Evolutionary conservation across 2,888 invertebrate genomes (phyloP), one percentile per base, ranked within the genome.

Genomic region (Cactoblastis cactorum): DNA sequence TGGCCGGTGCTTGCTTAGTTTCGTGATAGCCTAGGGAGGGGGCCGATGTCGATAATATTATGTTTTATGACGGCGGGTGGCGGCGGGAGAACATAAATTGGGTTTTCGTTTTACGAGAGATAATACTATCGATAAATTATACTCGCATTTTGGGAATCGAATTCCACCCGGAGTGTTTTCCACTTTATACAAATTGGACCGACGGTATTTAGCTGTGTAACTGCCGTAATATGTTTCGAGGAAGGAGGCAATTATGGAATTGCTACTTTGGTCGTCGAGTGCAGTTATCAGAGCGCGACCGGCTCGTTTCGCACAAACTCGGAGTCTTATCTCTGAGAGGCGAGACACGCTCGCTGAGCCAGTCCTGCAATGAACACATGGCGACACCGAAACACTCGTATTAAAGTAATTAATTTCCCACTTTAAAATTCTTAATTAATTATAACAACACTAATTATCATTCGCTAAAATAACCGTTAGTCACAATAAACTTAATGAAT

Each of bases 11-110:
- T 79, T 77, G 79, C 79, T 83, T 83, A 83, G 87, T 83, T 84
- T 84, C 86, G 85, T 84, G 87, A 85, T 85, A 81, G 87, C 82
- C 84, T 83, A 83, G 86, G 85, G 87, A 82, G 85, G 84, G 82
- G 80, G 80, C 69, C 77, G 77, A 74, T 77, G 82, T 83, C 85
- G 85, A 86, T 86, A 87, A 82, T 86, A 82, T 85, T 85, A 86
- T 85, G 82, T 85, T 86, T 86, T 85, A 87, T 80, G 82, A 74
- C 78, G 67, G 70, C 77, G 80, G 81, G 77, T 74, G 80, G 80
- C 75, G 80, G 80, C 75, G 70, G 69, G 66, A 62, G 67, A 63
- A 80, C 80, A 80, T 83, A 82, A 83, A 85, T 82, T 83, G 80
- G 78, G 80, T 83, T 82, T 84, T 81, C 83, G 79, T 82, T 86